Percentiles rank a stretch among this genome's conserved stretches.
Evolutionary conservation across 2,797 vertebrate species (phyloP).

Genomic region (Sardinella longiceps): DNA sequence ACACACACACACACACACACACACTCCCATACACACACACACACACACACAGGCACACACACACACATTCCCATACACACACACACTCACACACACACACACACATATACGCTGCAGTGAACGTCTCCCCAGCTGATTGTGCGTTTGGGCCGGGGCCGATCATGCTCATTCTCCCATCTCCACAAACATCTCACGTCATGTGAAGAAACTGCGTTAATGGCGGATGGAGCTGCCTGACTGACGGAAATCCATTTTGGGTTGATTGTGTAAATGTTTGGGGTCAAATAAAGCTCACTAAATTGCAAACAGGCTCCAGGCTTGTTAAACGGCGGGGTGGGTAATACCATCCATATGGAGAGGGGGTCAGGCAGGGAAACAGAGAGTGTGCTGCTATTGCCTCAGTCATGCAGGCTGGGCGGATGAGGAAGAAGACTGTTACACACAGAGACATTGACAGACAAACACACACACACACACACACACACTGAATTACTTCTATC

Average conservation of each 20-base stretch:
- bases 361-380: neutral
- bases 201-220: neutral
- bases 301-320: slow-evolving; percentile 35
- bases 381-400: neutral
- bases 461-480: neutral
- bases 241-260: slow-evolving; percentile 38
- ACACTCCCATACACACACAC: too few species aligned
- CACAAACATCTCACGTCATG: neutral
- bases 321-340: slow-evolving; percentile 22
- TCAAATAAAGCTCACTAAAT: slow-evolving; percentile 42
- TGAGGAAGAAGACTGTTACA: too few species aligned
- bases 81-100: too few species aligned
- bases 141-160: neutral
- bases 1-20: too few species aligned
- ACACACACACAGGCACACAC: too few species aligned
- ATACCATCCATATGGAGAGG: slow-evolving; percentile 38
- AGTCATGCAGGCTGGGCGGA: neutral
- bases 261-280: slow-evolving; percentile 43
- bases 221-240: neutral
- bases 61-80: too few species aligned
- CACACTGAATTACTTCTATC: neutral
- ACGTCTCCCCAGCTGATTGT: neutral
- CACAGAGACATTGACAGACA: too few species aligned
- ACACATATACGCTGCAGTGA: neutral
- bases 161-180: neutral